phyloP scores from a whole-genome alignment of 1,140 invertebrate species.

The Pectinophora gossypiella region DNA sequence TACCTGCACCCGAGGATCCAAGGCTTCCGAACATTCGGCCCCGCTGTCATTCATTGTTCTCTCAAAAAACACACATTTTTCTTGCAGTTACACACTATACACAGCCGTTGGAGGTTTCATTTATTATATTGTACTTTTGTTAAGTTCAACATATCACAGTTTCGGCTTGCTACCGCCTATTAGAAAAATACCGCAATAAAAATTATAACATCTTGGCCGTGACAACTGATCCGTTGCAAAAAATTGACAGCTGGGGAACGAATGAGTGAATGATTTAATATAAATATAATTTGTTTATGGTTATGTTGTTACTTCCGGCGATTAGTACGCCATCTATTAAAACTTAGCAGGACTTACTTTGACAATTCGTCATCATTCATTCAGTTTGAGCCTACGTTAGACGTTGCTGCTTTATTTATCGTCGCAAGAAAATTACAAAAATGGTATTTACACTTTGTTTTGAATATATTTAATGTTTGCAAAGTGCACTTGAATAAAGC shows the following conservation, averaged over 20 bases:
- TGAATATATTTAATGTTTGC: background rate
- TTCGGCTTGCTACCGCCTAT: background rate
- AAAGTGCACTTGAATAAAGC: background rate
- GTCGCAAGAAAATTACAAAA: constrained; percentile 1
- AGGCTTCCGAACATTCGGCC: constrained; percentile 67
- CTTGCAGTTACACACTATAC: constrained; percentile 35
- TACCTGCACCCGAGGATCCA: constrained; percentile 79
- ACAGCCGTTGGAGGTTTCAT: constrained; percentile 18
- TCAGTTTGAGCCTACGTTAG: background rate
- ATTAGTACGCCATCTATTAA: background rate
- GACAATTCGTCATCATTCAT: background rate
- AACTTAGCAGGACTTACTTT: background rate
- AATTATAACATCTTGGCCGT: background rate
- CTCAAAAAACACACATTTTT: constrained; percentile 55
- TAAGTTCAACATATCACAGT: background rate
- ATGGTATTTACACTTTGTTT: constrained; percentile 25
- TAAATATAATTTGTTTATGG: background rate
- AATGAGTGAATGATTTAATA: background rate
- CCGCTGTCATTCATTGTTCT: constrained; percentile 66
- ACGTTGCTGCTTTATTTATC: background rate
- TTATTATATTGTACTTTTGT: background rate
- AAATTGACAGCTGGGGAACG: background rate
- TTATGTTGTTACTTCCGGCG: background rate
- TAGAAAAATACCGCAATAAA: constrained; percentile 1
- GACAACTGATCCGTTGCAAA: background rate